A percentile compares a stretch with the other conserved stretches of the same genome.
Evolutionary conservation across 64 coral and sea anemone species (phyloP).

Genomic region (Acropora tenuis): DNA sequence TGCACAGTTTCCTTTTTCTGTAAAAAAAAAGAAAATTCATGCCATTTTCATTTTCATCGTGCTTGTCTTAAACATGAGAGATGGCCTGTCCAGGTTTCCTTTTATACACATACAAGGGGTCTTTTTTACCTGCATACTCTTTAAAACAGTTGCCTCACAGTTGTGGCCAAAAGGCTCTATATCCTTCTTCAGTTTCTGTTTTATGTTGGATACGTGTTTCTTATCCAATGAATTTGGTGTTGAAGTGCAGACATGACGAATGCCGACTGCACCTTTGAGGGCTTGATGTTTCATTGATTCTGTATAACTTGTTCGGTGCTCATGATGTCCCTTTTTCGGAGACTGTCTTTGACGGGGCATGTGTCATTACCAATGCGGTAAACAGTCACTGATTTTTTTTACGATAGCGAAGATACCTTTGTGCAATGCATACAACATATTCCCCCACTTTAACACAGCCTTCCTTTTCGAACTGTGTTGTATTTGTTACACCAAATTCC

Average conservation of each 20-base stretch:
- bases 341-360: slow-evolving; percentile 22
- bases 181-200: slow-evolving; percentile 46
- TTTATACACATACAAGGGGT: slow-evolving; percentile 51
- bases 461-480: slow-evolving; percentile 61
- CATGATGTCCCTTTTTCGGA: slow-evolving; percentile 19
- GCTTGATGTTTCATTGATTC: slow-evolving; percentile 42
- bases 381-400: slow-evolving; percentile 23
- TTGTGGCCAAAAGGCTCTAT: slow-evolving; percentile 47
- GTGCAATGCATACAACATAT: slow-evolving; percentile 48
- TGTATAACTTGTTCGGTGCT: slow-evolving; percentile 18
- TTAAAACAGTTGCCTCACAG: slow-evolving; percentile 45
- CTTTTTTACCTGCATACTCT: slow-evolving; percentile 47
- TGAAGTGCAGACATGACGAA: slow-evolving; percentile 26
- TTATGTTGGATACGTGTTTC: slow-evolving; percentile 32
- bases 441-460: slow-evolving; percentile 30
- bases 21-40: slow-evolving; percentile 51
- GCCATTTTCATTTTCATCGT: slow-evolving; percentile 29
- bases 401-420: slow-evolving; percentile 31
- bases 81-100: slow-evolving; percentile 41
- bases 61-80: slow-evolving; percentile 51
- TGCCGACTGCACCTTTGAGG: slow-evolving; percentile 27
- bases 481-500: slow-evolving; percentile 61
- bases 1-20: slow-evolving; percentile 26
- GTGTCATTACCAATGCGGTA: slow-evolving; percentile 50
- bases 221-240: slow-evolving; percentile 23